Evolutionary conservation across 2,888 invertebrate species (phyloP), one percentile per base, ranked within the genome.

Genomic region (Perizoma affinitatum): DNA sequence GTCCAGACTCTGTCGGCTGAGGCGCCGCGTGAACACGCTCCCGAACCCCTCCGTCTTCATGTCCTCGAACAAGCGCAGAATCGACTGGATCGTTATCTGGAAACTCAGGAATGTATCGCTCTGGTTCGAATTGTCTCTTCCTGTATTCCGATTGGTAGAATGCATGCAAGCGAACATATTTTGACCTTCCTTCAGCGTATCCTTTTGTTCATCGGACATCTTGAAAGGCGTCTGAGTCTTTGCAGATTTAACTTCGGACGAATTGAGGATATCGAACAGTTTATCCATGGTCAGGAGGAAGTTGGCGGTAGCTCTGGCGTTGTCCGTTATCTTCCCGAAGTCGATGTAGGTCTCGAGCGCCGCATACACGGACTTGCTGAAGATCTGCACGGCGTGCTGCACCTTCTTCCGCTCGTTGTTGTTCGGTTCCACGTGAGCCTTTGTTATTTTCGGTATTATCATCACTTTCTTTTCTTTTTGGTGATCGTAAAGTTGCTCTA

Each of bases 31-130:
- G 60, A 51, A 69, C 10, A 56, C 45, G 6, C 49, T 41, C 11
- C 41, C 46, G 41, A 67, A 67, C 0, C 54, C 61, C 34, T 65
- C 61, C 35, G 61, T 65, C 38, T 65, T 60, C 38, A 75, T 66
- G 43, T 74, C 72, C 22, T 71, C 69, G 58, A 70, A 69, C 33
- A 76, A 59, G 10, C 69, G 65, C 52, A 71, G 61, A 35, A 74
- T 51, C 5, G 76, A 73, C 7, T 67, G 66, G 44, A 76, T 73
- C 1, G 72, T 73, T 11, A 74, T 69, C 61, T 70, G 73, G 50
- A 75, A 72, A 8, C 68, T 63, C n/a, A 72, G 66, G 9, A 74
- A 63, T 22, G 75, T 74, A 43, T 72, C 70, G 45, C 70, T 63
- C 41, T 70, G 63, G 22, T 63, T 55, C 7, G 75, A 71, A 22